Evolutionary conservation across 2,797 vertebrate species (phyloP).

Genomic region (Smutsia gigantea): DNA sequence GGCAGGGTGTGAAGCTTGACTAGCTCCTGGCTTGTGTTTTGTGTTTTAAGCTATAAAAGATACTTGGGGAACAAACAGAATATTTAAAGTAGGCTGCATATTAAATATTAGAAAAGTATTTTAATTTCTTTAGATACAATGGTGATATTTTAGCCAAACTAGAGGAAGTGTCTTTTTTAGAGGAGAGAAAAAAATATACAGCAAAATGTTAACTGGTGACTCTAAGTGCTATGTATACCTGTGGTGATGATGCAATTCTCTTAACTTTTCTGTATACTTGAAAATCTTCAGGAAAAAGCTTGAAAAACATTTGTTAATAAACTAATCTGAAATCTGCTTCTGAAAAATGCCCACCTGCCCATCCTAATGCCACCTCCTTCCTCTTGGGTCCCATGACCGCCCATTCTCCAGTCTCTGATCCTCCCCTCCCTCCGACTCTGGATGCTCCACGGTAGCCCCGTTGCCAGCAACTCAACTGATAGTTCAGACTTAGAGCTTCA

Average conservation of each 20-base stretch:
- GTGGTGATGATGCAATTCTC: neutral
- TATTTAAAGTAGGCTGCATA: neutral
- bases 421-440: neutral
- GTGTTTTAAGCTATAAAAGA: neutral
- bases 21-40: neutral
- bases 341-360: neutral
- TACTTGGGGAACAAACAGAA: neutral
- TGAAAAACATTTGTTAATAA: neutral
- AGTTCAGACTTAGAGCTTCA: neutral
- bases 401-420: neutral
- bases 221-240: neutral
- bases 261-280: neutral
- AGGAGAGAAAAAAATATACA: neutral
- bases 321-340: neutral
- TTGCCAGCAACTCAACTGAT: neutral
- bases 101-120: neutral
- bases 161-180: neutral
- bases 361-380: neutral
- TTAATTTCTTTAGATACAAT: neutral
- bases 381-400: neutral
- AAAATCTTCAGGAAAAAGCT: neutral
- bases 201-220: neutral
- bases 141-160: no score
- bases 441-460: neutral
- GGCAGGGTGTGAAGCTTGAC: neutral